Evolutionary conservation across 2,797 vertebrate species (phyloP), one percentile per base, ranked within the genome.

Genomic region (Rhinella marina): DNA sequence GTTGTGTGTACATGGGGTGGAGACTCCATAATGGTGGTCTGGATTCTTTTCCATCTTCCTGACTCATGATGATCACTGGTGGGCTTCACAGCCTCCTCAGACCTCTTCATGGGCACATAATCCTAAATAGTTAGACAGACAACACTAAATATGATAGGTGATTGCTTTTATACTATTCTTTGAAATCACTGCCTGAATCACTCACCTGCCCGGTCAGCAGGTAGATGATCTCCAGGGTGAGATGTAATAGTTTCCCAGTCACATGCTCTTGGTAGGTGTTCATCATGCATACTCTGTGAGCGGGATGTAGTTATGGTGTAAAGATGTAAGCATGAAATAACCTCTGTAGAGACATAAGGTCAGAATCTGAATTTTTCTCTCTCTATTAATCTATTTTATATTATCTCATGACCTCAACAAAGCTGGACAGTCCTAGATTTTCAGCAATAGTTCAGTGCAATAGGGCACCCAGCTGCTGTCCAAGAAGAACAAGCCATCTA

Each of bases 141-240:
- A 82, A 78, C 17, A 29, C 54, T 57, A 57, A 14, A 57, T 57
- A 57, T 17, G 17, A 57, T 14, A 17, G 56, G 17, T 57, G 4
- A 13, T 57, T 57, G 8, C 56, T 57, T 17, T 57, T 57, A 17
- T 57, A 57, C 56, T 14, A 14, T 54, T 7, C n/a, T 84, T 52
- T 70, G 25, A 73, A 52, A 19, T 21, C 17, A 61, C 27, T 72
- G 16, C 81, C 64, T 48, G 48, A 70, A 70, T 70, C 64, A 21
- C 81, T 70, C 64, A 83, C 81, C 64, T 70, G 48, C 54, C 64
- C 50, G 5, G 64, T 83, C 41, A 66, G 64, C 41, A 83, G 16
- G n/a, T 29, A 83, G 81, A 70, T 29, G 81, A 41, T 41, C 41
- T 41, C 4, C 41, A 41, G 41, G 41, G 41, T 41, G 41, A 41